These are phyloP conservation scores for Nothoprocta pentlandii DNA, from an alignment of 2,113 vertebrate species.

Conservation along the genomic window DNA sequence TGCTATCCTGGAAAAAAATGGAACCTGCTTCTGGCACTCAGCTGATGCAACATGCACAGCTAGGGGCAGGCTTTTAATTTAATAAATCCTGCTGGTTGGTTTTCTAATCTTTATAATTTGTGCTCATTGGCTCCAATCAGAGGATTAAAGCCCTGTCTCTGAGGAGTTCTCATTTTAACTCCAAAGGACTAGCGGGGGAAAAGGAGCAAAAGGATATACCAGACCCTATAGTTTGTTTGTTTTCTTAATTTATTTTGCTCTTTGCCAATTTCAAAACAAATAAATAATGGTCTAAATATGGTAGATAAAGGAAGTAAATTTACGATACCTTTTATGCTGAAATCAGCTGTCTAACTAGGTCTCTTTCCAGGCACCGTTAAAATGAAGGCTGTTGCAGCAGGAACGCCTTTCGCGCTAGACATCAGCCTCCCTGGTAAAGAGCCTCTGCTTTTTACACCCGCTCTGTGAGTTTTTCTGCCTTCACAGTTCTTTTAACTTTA, in stretches of 20 bases:
- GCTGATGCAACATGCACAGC: neutral
- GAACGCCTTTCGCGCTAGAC: neutral
- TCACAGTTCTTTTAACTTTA: neutral
- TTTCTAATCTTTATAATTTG: constrained; percentile 52
- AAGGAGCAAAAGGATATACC: constrained; percentile 35
- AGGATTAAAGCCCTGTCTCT: constrained; percentile 25
- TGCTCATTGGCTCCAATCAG: constrained; percentile 65
- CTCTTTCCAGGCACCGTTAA: neutral
- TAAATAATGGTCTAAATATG: neutral
- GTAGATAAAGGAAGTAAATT: neutral
- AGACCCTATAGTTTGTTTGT: constrained; percentile 1
- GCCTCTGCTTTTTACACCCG: neutral
- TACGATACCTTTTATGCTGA: neutral
- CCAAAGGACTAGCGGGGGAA: neutral
- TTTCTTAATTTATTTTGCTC: constrained; percentile 53
- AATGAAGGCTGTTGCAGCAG: neutral
- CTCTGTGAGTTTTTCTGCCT: neutral
- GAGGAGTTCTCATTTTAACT: constrained; percentile 49
- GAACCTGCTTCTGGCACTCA: neutral
- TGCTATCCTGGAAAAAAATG: rapidly evolving
- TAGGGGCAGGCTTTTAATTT: constrained; percentile 35
- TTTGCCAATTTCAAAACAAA: constrained; percentile 46
- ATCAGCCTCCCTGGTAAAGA: neutral
- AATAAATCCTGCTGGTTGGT: neutral
- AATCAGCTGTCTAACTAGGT: neutral